phyloP scores from a whole-genome alignment of 2,113 vertebrate species.

The Apistogramma diplotaenia region DNA sequence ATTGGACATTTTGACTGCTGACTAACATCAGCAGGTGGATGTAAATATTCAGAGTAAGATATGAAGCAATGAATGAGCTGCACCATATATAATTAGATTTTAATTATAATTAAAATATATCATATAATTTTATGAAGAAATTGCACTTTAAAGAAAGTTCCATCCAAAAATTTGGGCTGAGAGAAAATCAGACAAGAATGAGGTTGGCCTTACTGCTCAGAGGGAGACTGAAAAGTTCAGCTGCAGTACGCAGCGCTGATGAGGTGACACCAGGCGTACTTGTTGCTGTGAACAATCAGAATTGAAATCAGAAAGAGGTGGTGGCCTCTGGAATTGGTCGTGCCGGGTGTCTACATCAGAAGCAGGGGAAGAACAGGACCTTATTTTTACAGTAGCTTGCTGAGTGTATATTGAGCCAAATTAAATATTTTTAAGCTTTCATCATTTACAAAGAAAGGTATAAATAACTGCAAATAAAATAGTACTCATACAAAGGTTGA shows the following conservation, averaged over 20 bases:
- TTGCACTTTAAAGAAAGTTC: neutral
- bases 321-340: neutral
- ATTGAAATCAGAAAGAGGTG: slow-evolving; percentile 1
- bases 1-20: neutral
- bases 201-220: neutral
- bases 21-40: neutral
- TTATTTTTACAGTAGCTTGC: neutral
- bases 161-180: neutral
- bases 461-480: neutral
- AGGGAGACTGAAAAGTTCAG: neutral
- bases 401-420: neutral
- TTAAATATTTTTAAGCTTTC: neutral
- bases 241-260: neutral
- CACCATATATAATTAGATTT: neutral
- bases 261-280: neutral
- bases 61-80: neutral
- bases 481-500: neutral
- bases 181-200: neutral
- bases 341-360: neutral
- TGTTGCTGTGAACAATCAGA: neutral
- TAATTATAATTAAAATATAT: no score
- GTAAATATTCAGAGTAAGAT: neutral
- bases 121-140: neutral
- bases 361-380: neutral
- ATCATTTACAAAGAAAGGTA: neutral